These are phyloP conservation scores for Turritopsis dohrnii DNA, from an alignment of 30 jellyfish, hydroid and myxozoan genomes.

Conservation along the genomic window DNA sequence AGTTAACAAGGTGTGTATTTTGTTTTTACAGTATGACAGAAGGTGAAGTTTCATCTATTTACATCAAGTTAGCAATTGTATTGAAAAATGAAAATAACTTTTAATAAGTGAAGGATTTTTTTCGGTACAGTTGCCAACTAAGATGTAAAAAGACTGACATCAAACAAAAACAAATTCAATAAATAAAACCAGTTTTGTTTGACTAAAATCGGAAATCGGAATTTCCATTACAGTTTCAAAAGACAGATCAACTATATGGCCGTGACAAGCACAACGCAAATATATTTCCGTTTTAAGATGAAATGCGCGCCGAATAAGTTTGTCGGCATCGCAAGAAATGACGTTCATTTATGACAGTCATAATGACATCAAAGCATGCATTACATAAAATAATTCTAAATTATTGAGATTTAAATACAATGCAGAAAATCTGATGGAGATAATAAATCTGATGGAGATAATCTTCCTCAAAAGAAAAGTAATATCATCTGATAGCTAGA, in stretches of 20 bases:
- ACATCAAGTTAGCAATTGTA: neutral
- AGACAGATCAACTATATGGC: neutral
- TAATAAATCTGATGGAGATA: too few relatives aligned
- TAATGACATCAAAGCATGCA: neutral
- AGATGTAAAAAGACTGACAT: too few relatives aligned
- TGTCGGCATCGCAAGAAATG: neutral
- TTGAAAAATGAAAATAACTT: neutral
- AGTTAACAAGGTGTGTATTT: neutral
- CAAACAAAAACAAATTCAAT: neutral
- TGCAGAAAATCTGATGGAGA: neutral
- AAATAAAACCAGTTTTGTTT: neutral
- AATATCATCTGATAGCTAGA: neutral
- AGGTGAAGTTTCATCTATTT: neutral
- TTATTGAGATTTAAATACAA: neutral
- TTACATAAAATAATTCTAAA: neutral
- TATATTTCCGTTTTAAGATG: neutral
- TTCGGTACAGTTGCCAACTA: neutral
- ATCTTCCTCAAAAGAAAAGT: neutral
- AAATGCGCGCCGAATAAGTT: neutral
- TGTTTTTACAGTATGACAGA: neutral
- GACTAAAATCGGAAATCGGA: neutral
- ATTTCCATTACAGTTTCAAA: too few relatives aligned
- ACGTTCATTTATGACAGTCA: neutral
- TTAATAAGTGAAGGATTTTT: neutral
- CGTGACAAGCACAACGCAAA: neutral